Conservation (phyloP, 2,888 invertebrate genomes). For the Zaprionus obscuricornis region DNA sequence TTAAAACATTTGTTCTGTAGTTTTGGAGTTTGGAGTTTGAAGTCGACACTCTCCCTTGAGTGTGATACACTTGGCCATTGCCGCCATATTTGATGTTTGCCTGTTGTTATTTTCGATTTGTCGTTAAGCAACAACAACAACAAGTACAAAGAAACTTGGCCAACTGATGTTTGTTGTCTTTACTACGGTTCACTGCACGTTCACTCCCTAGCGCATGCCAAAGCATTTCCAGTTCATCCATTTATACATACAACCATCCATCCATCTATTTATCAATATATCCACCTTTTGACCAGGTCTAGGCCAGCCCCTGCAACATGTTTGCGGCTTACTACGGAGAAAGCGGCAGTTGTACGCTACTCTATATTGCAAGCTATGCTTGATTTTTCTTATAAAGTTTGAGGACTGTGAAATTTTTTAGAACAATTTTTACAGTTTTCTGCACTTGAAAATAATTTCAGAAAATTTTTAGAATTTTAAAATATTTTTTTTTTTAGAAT, state of each 20-base stretch:
- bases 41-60: slow-evolving; percentile 39
- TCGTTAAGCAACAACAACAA: slow-evolving; percentile 39
- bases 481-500: too few species aligned
- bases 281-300: slow-evolving; percentile 56
- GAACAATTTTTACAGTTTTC: too few species aligned
- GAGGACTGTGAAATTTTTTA: too few species aligned
- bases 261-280: slow-evolving; percentile 39
- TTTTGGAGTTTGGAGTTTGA: too few species aligned
- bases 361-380: too few species aligned
- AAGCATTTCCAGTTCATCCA: slow-evolving; percentile 11
- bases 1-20: too few species aligned
- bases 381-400: too few species aligned
- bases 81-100: slow-evolving; percentile 69
- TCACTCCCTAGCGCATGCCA: slow-evolving; percentile 32
- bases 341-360: too few species aligned
- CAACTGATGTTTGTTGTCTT: slow-evolving; percentile 60
- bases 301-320: slow-evolving; percentile 45
- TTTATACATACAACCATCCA: too few species aligned
- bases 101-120: slow-evolving; percentile 66
- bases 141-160: slow-evolving; percentile 54
- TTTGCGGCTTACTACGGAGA: slow-evolving; percentile 33
- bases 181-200: slow-evolving; percentile 38
- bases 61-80: slow-evolving; percentile 40
- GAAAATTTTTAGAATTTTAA: too few species aligned
- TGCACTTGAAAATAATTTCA: too few species aligned